Evolutionary conservation across 2,888 invertebrate genomes (phyloP), one percentile per base, ranked within the genome.

Genomic region (Yponomeuta evonymella): DNA sequence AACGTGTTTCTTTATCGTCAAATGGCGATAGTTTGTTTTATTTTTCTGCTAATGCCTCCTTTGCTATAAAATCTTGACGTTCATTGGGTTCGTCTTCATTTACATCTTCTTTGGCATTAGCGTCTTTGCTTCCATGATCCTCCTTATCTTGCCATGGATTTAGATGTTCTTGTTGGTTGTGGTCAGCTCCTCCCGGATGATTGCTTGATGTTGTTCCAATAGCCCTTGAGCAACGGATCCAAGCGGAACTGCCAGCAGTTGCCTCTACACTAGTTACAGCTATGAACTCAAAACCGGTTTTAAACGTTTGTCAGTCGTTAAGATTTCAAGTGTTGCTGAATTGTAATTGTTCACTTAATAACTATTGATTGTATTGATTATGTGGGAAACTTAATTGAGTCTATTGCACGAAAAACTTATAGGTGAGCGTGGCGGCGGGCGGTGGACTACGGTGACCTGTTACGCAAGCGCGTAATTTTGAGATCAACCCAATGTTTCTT

Each of bases 1-100:
- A 93, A 92, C 91, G 91, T 90, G 88, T 90, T 92, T 85, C 93
- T 92, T 92, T 91, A 91, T 89, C 89, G 93, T 93, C 93, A 93
- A 93, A 93, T 93, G 90, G 88, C 92, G 89, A 81, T 82, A 78
- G 81, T 79, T 87, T 80, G 86, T 85, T 88, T 90, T 89, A 83
- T 75, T 85, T 87, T 75, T 76, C 78, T 82, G 79, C 89, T 91
- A 90, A 85, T 85, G 87, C 84, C 80, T 84, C 85, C 78, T 89
- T 84, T 77, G 85, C 82, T 92, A 92, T 78, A 88, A 90, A 91
- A 91, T 91, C 85, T 86, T 92, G 78, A 82, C 81, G 82, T 76
- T 80, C 76, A 86, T 91, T 74, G 81, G 81, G 84, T 85, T 90
- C 82, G 86, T 88, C 86, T 89, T 89, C 92, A 92, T 91, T 86